phyloP scores from a whole-genome alignment of 1,140 invertebrate species.

The Steinernema feltiae region DNA sequence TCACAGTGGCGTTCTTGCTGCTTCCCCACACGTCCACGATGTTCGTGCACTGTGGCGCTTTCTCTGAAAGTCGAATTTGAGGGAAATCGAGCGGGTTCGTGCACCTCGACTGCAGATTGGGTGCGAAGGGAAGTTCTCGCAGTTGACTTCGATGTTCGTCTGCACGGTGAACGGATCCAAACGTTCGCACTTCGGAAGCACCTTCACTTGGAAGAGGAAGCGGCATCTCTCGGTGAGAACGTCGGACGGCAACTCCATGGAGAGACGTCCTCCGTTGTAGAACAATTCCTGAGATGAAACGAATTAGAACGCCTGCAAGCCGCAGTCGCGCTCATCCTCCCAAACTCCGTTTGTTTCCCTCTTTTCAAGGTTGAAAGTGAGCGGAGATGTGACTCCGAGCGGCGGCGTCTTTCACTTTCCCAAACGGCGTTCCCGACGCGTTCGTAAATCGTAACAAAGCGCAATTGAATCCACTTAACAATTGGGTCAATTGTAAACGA shows the following conservation, averaged over 20 bases:
- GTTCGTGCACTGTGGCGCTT: constrained; percentile 28
- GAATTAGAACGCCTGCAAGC: too few relatives aligned
- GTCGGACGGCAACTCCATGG: constrained; percentile 23
- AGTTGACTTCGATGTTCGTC: constrained; percentile 35
- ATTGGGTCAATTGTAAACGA: constrained; percentile 10
- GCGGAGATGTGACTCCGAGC: too few relatives aligned
- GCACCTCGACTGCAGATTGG: constrained; percentile 33
- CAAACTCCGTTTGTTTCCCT: too few relatives aligned
- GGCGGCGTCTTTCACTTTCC: background rate
- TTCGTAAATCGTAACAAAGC: background rate
- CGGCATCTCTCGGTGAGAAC: constrained; percentile 30
- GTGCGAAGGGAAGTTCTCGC: constrained; percentile 27
- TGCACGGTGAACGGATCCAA: constrained; percentile 35
- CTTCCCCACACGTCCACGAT: constrained; percentile 22
- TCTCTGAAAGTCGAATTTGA: constrained; percentile 24
- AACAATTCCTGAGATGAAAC: constrained; percentile 35
- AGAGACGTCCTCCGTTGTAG: constrained; percentile 27
- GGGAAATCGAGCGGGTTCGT: background rate
- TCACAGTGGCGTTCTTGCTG: constrained; percentile 27
- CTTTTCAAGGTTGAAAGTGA: too few relatives aligned
- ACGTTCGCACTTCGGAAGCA: constrained; percentile 32
- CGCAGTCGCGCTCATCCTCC: too few relatives aligned
- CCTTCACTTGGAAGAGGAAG: constrained; percentile 32
- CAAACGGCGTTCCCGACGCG: background rate
- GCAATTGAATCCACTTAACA: constrained; percentile 15